These are phyloP conservation scores for Matsumyia berberina DNA, from an alignment of 2,888 invertebrate genomes.

Conservation along the genomic window DNA sequence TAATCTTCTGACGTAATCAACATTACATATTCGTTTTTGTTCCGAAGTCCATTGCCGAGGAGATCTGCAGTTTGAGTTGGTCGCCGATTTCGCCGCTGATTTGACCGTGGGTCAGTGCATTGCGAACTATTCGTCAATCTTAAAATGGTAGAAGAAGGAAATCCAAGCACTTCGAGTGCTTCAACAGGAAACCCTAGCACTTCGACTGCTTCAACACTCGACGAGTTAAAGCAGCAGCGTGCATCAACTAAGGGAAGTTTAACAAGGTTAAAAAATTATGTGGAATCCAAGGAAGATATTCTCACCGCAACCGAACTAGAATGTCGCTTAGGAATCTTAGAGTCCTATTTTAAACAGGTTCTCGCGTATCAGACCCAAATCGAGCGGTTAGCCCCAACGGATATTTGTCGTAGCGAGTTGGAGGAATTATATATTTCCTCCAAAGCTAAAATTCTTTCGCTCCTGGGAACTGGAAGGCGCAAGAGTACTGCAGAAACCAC, in stretches of 20 bases:
- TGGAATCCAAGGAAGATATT: neutral
- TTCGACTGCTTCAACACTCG: neutral
- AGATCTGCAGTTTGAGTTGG: too few relatives aligned
- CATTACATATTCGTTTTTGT: too few relatives aligned
- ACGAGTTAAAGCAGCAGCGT: neutral
- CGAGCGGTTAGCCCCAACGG: conserved; percentile 10
- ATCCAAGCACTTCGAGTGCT: neutral
- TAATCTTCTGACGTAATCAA: too few relatives aligned
- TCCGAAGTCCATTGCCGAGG: too few relatives aligned
- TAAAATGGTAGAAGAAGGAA: too few relatives aligned
- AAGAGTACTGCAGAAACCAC: neutral
- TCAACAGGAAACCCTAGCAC: neutral
- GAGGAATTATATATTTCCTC: conserved; percentile 24
- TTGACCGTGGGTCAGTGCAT: neutral
- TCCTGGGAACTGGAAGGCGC: conserved; percentile 5
- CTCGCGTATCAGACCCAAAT: neutral
- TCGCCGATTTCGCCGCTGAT: neutral
- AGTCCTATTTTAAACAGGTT: conserved; percentile 2
- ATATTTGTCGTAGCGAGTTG: conserved; percentile 9
- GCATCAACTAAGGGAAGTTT: neutral
- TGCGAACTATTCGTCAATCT: neutral
- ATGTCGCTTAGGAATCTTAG: neutral
- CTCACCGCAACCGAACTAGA: neutral
- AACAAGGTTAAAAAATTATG: neutral
- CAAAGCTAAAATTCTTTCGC: conserved; percentile 13